Percentiles rank a stretch among this genome's conserved stretches.
These are phyloP conservation scores for Arctia plantaginis DNA, from an alignment of 2,888 invertebrate species.

Conservation along the genomic window DNA sequence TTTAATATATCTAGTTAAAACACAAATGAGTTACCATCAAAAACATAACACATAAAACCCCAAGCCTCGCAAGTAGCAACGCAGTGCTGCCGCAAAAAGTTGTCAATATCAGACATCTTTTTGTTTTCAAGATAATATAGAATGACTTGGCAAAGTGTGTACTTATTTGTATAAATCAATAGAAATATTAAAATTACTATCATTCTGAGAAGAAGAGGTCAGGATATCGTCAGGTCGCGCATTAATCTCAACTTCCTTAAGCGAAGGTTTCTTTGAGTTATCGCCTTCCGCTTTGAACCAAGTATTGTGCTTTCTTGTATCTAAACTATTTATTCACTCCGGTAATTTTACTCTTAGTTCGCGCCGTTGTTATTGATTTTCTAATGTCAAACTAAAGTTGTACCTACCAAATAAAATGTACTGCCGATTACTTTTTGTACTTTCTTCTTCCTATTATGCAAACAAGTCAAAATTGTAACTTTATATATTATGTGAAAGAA, in stretches of 20 bases:
- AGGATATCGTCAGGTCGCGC: not conserved
- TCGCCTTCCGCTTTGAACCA: not conserved
- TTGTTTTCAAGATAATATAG: not conserved
- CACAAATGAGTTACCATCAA: not conserved
- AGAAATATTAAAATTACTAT: not conserved
- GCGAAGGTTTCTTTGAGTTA: not conserved
- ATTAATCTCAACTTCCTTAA: not conserved
- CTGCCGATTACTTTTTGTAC: not conserved
- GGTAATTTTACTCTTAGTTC: not conserved
- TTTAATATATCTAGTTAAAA: not conserved
- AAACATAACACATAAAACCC: not conserved
- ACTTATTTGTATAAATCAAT: not conserved
- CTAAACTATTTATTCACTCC: not conserved
- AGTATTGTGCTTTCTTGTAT: not conserved
- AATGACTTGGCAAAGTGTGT: not conserved
- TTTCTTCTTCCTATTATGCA: not conserved
- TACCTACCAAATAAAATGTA: not conserved
- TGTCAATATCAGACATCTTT: not conserved
- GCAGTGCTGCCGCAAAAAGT: not conserved
- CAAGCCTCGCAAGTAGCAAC: not conserved
- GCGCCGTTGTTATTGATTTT: not conserved
- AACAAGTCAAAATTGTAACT: constrained; percentile 1
- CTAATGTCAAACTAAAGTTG: not conserved
- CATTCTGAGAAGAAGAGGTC: not conserved
- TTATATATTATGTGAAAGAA: constrained; percentile 3